Base-by-base conservation (phyloP, 2,797 vertebrate species). In the Peromyscus melanophrys region DNA sequence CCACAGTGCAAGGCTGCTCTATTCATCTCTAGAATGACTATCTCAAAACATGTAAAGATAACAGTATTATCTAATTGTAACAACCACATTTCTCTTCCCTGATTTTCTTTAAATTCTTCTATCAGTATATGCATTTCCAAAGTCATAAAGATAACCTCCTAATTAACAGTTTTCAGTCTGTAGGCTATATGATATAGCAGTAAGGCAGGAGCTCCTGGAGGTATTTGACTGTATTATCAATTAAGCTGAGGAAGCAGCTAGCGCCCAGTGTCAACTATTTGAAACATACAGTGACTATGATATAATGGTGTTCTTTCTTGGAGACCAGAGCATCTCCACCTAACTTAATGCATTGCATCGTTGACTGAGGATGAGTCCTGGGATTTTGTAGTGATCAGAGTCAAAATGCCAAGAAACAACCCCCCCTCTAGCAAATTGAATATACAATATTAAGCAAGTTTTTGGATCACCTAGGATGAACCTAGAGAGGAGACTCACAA, bases 11-110 rank as follows among this genome's bases (percentile, higher is more conserved):
- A 76, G 71, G 52, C 71, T 90, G 8, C 40, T 52, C 76, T 59
- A 3, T 96, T 92, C 89, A 49, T 80, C 92, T 93, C 87, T 95
- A 59, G 34, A 93, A 93, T 84, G 34, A 88, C 23, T 83, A 0
- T 90, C 49, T 95, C 49, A 49, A 96, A 95, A 80, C 16, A 85
- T 55, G 37, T 49, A 52, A 94, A 69, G 34, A 59, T 59, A 92
- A 87, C 14, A 89, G 76, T 8, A 75, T 88, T 88, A 77, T 85
- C 46, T 96, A 52, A 85, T 81, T 61, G 2, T n/a, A 92, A 37
- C 27, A 77, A 61, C 3, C 37, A 84, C 21, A 12, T 75, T 86
- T 87, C 86, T 52, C 49, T 96, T 93, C 9, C 13, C 49, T 93
- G 2, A 80, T 95, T 90, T 92, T 87, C 67, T 92, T 84, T 17